Conservation (phyloP, 2,113 vertebrate species). For the Melanotaenia duboulayi region DNA sequence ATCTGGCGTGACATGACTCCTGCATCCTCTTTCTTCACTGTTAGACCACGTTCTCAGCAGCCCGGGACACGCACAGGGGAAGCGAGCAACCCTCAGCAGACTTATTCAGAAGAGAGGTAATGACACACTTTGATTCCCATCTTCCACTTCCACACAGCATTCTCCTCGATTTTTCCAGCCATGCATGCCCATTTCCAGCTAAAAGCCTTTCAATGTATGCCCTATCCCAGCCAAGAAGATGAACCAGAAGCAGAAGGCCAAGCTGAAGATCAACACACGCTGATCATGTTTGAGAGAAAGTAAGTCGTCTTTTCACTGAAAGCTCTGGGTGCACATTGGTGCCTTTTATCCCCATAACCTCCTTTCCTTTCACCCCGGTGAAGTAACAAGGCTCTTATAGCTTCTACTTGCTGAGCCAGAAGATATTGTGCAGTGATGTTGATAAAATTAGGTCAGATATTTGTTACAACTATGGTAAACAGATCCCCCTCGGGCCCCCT, state of each 20-base stretch:
- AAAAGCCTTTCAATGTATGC: conserved; percentile 72
- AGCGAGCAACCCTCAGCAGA: conserved; percentile 19
- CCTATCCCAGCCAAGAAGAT: conserved; percentile 59
- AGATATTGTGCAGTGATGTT: conserved; percentile 69
- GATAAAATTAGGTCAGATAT: conserved; percentile 72
- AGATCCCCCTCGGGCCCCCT: not conserved
- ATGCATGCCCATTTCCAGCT: conserved; percentile 50
- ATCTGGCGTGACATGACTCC: conserved; percentile 39
- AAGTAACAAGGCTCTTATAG: conserved; percentile 45
- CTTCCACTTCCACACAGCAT: conserved; percentile 25
- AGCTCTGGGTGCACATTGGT: conserved; percentile 24
- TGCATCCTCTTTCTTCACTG: conserved; percentile 16
- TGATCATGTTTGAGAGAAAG: conserved; percentile 79
- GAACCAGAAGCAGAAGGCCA: conserved; percentile 24
- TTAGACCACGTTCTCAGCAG: conserved; percentile 41
- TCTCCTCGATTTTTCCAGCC: conserved; percentile 21
- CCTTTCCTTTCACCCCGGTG: conserved; percentile 42
- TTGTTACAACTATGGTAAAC: conserved; percentile 41
- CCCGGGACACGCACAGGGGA: conserved; percentile 65
- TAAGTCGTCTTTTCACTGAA: conserved; percentile 71
- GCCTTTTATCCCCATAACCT: conserved; percentile 61
- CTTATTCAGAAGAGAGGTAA: conserved; percentile 67
- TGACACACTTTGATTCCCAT: conserved; percentile 53
- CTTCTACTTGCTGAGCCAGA: conserved; percentile 60
- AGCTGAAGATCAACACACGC: conserved; percentile 51